Base-by-base conservation (phyloP, 1,140 invertebrate species). In the Drosophila lini region DNA sequence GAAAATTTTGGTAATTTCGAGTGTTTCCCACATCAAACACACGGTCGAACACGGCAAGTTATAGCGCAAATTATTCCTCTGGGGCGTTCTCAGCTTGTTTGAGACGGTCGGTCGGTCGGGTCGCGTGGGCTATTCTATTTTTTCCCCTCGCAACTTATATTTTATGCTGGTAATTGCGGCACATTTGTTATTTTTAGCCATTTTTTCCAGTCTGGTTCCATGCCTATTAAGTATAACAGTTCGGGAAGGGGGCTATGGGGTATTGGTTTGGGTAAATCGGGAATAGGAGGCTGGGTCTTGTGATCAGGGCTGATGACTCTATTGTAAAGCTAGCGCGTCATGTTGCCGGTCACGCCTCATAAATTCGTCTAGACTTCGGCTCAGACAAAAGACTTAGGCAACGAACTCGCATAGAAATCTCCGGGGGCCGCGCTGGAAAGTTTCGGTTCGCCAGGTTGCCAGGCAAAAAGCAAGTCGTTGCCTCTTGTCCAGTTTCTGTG, bases 331-430 rank as follows among this genome's bases (percentile, higher is more conserved):
- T 34, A 68, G 68, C 68, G 80, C 68, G 76, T 88, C 83, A 88
- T 80, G 81, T 74, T 65, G 70, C 38, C 44, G 64, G 57, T 67
- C 55, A 48, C 61, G 68, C 47, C 68, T 61, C 67, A 71, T 74
- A 61, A 81, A 77, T 65, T 81, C 68, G 74, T 80, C 68, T 58
- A 52, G 42, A 48, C 71, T 71, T 25, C 28, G 52, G 36, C 36
- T 58, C 74, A 83, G 65, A 89, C 83, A 88, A 88, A 88, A 83
- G 83, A 88, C 84, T 88, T 89, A 84, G 77, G 83, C 83, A 88
- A 88, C 83, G 69, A 88, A 88, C 83, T 89, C 59, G 61, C 34
- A 67, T 58, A 52, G 63, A 78, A 81, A 71, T 71, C 68, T 31
- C 15, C 25, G 31, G 48, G 28, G 28, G 16, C 32, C 44, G 62